A percentile compares a stretch with the other conserved stretches of the same genome.
phyloP scores from a whole-genome alignment of 2,888 invertebrate genomes.

The Latheticus oryzae region DNA sequence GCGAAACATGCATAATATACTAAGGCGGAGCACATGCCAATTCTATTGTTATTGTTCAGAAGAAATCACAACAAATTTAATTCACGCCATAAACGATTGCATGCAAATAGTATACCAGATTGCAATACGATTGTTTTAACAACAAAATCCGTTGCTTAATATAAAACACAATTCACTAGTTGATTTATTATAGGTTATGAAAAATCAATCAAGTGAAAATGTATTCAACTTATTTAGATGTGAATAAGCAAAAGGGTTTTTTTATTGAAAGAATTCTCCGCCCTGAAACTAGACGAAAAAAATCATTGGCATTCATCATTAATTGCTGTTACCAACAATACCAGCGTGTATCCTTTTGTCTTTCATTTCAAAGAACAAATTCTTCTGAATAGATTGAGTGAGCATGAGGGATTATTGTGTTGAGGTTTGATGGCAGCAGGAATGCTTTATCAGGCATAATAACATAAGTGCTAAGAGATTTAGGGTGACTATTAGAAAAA shows the following conservation, averaged over 20 bases:
- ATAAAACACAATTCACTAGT: constrained; percentile 5
- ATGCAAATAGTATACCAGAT: constrained; percentile 40
- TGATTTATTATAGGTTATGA: constrained; percentile 36
- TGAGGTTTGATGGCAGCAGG: neutral
- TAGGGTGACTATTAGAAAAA: too few relatives aligned
- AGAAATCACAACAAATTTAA: constrained; percentile 51
- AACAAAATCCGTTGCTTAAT: constrained; percentile 35
- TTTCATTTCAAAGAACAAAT: too few relatives aligned
- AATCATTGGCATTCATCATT: constrained; percentile 44
- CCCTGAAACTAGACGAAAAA: constrained; percentile 46
- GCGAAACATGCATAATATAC: constrained; percentile 48
- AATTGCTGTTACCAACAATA: constrained; percentile 51
- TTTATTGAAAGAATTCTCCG: constrained; percentile 39
- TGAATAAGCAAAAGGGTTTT: constrained; percentile 37
- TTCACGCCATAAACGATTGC: constrained; percentile 41
- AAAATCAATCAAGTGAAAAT: constrained; percentile 39
- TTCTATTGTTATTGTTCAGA: constrained; percentile 45
- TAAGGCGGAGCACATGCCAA: constrained; percentile 51
- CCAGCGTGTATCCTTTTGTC: constrained; percentile 44
- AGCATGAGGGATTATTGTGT: constrained; percentile 21
- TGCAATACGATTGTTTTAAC: constrained; percentile 40
- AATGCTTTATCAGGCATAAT: too few relatives aligned
- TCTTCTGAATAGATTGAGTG: too few relatives aligned
- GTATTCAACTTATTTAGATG: constrained; percentile 31
- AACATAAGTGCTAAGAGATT: too few relatives aligned